Evolutionary conservation across 2,797 vertebrate genomes (phyloP).

Genomic region (Sebastes cheni): DNA sequence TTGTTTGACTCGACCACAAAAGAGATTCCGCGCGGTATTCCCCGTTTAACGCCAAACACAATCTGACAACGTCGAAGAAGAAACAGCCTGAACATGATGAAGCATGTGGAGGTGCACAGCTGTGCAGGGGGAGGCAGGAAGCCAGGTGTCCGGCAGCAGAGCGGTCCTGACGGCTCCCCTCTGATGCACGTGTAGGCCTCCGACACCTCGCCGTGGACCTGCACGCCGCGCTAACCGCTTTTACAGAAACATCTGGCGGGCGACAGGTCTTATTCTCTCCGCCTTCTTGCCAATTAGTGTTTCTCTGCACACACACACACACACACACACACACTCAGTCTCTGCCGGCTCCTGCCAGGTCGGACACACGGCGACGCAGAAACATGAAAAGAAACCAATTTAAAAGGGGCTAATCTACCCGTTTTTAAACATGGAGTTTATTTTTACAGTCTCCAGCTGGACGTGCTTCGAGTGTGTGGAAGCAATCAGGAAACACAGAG

Average conservation of each 20-base stretch:
- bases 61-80: slow-evolving; percentile 11
- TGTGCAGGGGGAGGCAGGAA: slow-evolving; percentile 36
- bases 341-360: slow-evolving; percentile 55
- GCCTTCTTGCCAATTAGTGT: slow-evolving; percentile 73
- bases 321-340: slow-evolving; percentile 1
- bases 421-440: slow-evolving; percentile 80
- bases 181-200: slow-evolving; percentile 54
- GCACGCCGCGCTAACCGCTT: slow-evolving; percentile 49
- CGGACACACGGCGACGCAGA: slow-evolving; percentile 57
- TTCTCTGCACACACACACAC: slow-evolving; percentile 34
- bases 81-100: slow-evolving; percentile 11
- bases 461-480: slow-evolving; percentile 68
- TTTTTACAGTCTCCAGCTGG: slow-evolving; percentile 86
- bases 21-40: background rate
- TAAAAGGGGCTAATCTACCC: slow-evolving; percentile 77
- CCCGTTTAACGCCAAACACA: slow-evolving; percentile 21
- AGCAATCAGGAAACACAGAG: slow-evolving; percentile 73
- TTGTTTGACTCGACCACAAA: slow-evolving; percentile 16
- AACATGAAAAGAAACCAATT: slow-evolving; percentile 81
- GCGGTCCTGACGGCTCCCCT: slow-evolving; percentile 19
- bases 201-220: slow-evolving; percentile 62
- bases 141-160: slow-evolving; percentile 61
- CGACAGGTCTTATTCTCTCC: slow-evolving; percentile 55
- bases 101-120: slow-evolving; percentile 33
- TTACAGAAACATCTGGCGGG: slow-evolving; percentile 77